These are phyloP conservation scores for Mythimna vitellina DNA, from an alignment of 2,888 invertebrate genomes.

Conservation along the genomic window DNA sequence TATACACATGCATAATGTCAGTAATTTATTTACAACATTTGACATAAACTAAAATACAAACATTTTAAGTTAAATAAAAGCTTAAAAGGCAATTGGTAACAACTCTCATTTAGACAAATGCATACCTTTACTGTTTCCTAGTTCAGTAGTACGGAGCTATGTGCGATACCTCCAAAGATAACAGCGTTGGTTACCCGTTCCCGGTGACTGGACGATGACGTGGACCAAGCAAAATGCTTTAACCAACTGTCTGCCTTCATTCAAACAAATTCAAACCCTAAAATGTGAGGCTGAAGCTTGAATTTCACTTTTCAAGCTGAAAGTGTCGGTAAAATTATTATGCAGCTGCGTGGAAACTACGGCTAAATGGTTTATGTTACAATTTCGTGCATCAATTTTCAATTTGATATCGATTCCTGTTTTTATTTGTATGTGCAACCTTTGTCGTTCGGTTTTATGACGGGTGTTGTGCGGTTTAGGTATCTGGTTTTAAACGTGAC, in stretches of 20 bases:
- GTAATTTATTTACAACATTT: too few species aligned
- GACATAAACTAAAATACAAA: too few species aligned
- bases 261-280: conserved; percentile 34
- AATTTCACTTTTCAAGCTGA: conserved; percentile 14
- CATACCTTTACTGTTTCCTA: conserved; percentile 48
- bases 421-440: conserved; percentile 45
- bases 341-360: conserved; percentile 66
- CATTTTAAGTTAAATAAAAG: too few species aligned
- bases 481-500: not conserved
- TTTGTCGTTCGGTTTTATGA: conserved; percentile 26
- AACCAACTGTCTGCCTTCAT: conserved; percentile 4
- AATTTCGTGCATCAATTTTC: conserved; percentile 69
- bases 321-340: conserved; percentile 57
- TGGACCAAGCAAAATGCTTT: conserved; percentile 57
- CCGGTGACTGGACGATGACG: conserved; percentile 43
- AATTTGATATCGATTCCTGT: conserved; percentile 55
- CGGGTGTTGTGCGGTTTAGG: not conserved
- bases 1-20: too few species aligned
- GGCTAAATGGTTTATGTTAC: conserved; percentile 66
- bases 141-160: conserved; percentile 8
- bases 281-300: accelerated
- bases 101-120: conserved; percentile 9
- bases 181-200: conserved; percentile 55
- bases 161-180: conserved; percentile 63
- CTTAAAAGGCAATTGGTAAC: not conserved